Evolutionary conservation across 2,888 invertebrate genomes (phyloP), one percentile per base, ranked within the genome.

Genomic region (Xanthorhoe designata): DNA sequence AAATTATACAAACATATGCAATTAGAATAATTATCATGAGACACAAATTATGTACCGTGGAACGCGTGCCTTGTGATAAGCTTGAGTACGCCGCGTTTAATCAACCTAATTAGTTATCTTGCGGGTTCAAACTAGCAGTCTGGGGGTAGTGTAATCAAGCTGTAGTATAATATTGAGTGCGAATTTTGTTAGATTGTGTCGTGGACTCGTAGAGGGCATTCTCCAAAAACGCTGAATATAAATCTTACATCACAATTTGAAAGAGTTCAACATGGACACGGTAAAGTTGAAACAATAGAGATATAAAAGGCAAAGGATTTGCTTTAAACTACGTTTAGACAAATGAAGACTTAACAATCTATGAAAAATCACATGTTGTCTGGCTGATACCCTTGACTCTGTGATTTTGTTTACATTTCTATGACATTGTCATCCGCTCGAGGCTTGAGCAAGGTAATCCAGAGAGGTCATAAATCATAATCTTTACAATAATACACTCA

Each of bases 121-220:
- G 8, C 15, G 57, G 45, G 53, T 56, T 67, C 67, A 64, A 29
- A 60, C 38, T 60, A 7, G 38, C 59, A 49, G 24, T 49, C n/a
- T 15, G 55, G 53, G 60, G 63, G 38, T 50, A 55, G 32, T 54
- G 47, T 55, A 55, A 65, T 65, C 65, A 32, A 32, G 32, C 32
- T 32, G 6, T 32, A 32, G 32, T 32, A 32, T 32, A 24, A 3
- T 24, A 7, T 32, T 7, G 32, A 32, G 32, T 32, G 32, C 32
- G 8, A 32, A 32, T 32, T 32, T 32, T 32, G 32, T 32, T 32
- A 6, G 32, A 32, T 32, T 32, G 32, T 24, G 24, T 24, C 24
- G 24, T 24, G n/a, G n/a, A n/a, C n/a, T 24, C 24, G 24, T 24
- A 7, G 32, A 32, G 4, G 7, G 32, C 32, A 32, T 4, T 1